These are phyloP conservation scores for Rhombomys opimus DNA, from an alignment of 2,113 vertebrate species.

Conservation along the genomic window DNA sequence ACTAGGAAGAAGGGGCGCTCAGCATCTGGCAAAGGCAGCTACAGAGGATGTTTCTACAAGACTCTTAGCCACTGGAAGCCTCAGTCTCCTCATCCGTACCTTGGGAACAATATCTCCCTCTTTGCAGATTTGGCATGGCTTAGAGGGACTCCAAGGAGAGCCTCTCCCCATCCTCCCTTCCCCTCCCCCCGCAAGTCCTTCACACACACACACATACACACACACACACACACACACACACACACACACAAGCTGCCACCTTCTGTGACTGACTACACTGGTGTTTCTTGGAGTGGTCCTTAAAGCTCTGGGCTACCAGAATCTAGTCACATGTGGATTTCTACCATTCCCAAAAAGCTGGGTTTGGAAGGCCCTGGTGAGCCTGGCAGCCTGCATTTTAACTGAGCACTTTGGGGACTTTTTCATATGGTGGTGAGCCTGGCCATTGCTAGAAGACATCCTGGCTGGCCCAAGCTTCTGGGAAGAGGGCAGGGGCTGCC, in stretches of 20 bases:
- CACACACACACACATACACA: background rate
- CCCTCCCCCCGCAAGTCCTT: background rate
- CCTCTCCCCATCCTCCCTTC: too few species aligned
- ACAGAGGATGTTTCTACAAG: too few species aligned
- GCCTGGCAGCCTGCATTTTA: background rate
- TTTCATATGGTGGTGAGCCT: background rate
- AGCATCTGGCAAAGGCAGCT: background rate
- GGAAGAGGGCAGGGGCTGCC: background rate
- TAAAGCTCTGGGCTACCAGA: background rate
- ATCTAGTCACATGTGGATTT: background rate
- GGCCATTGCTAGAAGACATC: background rate
- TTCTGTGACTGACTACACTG: background rate
- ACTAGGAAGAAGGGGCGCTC: background rate
- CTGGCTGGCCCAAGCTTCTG: background rate
- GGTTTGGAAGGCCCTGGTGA: background rate
- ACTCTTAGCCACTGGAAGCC: background rate
- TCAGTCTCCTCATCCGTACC: background rate
- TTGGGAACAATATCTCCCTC: background rate
- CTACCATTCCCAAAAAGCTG: background rate
- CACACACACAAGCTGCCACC: background rate
- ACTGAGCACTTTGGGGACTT: background rate
- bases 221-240: background rate
- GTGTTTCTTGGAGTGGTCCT: background rate
- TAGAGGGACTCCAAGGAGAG: background rate
- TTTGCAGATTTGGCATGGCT: background rate